These are phyloP conservation scores for Styela clava DNA, from an alignment of 23 tunicate genomes.

Conservation along the genomic window DNA sequence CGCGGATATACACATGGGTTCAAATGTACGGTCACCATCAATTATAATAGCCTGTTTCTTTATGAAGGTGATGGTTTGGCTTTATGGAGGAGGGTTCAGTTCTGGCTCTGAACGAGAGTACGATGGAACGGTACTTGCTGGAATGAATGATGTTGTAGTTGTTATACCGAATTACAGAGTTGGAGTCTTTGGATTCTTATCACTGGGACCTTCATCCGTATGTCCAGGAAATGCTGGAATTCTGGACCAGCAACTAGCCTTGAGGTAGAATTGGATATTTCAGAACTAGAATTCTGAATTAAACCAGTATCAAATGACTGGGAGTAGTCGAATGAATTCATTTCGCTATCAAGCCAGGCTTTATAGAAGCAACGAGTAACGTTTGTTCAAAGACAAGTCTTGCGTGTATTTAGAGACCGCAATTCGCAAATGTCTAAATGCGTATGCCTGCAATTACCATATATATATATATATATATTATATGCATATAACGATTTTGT, in stretches of 20 bases:
- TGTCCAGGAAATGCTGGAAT: conserved; percentile 31
- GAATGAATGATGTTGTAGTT: conserved; percentile 24
- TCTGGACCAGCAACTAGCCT: conserved; percentile 17
- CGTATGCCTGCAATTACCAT: no score
- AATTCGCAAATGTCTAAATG: no score
- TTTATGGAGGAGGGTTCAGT: conserved; percentile 26
- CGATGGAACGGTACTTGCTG: conserved; percentile 22
- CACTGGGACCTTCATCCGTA: conserved; percentile 14
- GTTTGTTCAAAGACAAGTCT: no score
- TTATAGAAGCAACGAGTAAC: no score
- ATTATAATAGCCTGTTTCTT: no score
- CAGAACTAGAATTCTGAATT: not conserved
- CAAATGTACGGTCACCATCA: no score
- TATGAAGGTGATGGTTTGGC: conserved; percentile 39
- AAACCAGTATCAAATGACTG: not conserved
- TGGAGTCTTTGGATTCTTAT: conserved; percentile 22
- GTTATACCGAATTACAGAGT: conserved; percentile 27
- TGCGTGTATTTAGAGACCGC: no score
- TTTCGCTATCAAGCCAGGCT: not conserved
- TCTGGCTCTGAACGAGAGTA: not conserved
- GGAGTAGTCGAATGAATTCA: not conserved
- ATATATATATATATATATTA: no score
- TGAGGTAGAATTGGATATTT: conserved; percentile 9
- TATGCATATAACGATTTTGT: no score
- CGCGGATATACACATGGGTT: no score